phyloP scores from a whole-genome alignment of 2,113 vertebrate species.

The Taurulus bubalis region DNA sequence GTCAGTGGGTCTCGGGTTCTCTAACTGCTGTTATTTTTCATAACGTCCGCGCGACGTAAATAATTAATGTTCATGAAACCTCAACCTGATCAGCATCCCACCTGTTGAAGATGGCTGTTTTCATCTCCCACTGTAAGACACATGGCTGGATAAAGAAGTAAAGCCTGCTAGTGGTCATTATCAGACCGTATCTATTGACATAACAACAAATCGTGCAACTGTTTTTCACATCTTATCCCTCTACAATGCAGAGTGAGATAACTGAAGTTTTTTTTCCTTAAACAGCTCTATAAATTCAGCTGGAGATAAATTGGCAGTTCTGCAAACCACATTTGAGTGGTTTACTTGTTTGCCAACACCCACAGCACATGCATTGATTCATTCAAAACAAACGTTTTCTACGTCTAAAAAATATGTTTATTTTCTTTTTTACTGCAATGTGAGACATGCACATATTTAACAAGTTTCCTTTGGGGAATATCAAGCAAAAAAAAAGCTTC shows the following conservation, averaged over 20 bases:
- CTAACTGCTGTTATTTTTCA: constrained; percentile 77
- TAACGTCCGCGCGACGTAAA: constrained; percentile 76
- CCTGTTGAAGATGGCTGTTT: constrained; percentile 71
- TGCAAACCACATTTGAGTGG: not conserved
- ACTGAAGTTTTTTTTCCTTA: not conserved
- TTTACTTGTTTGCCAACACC: constrained; percentile 5
- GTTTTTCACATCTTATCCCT: not conserved
- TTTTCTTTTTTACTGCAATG: not conserved
- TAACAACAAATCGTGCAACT: not conserved
- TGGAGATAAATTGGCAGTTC: not conserved
- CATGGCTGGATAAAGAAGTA: not conserved
- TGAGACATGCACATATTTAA: not conserved
- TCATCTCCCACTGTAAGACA: not conserved
- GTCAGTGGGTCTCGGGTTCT: constrained; percentile 47
- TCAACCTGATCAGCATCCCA: constrained; percentile 73
- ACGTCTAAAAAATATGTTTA: no score
- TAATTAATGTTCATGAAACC: constrained; percentile 82
- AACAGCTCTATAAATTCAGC: not conserved
- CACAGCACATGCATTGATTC: not conserved
- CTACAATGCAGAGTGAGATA: not conserved
- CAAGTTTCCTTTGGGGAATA: not conserved
- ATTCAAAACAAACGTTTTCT: not conserved
- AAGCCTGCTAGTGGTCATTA: not conserved
- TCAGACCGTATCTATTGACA: not conserved
- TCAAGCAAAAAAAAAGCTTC: not conserved